phyloP scores from a whole-genome alignment of 1,140 invertebrate species.

The Hycleus phaleratus region DNA sequence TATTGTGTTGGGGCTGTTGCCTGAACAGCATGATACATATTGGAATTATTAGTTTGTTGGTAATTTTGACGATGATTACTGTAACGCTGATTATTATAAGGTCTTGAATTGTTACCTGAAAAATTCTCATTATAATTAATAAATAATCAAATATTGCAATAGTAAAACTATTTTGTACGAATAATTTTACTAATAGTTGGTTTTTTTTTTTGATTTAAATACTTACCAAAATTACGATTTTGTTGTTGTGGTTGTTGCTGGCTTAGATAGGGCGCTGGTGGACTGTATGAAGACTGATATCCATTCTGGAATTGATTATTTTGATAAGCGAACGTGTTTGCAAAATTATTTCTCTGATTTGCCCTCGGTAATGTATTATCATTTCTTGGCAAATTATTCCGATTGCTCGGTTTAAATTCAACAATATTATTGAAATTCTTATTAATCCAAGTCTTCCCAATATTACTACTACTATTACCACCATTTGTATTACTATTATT shows the following conservation, averaged over 20 bases:
- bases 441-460: conserved; percentile 37
- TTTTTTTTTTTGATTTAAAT: background rate
- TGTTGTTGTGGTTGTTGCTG: conserved; percentile 20
- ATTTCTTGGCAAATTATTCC: conserved; percentile 18
- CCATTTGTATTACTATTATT: conserved; percentile 12
- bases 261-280: conserved; percentile 12
- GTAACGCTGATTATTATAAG: conserved; percentile 37
- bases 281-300: conserved; percentile 31
- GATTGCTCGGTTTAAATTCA: conserved; percentile 22
- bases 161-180: background rate
- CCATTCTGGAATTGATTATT: conserved; percentile 25
- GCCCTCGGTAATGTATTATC: conserved; percentile 10
- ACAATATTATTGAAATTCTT: conserved; percentile 31
- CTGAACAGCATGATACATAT: conserved; percentile 45
- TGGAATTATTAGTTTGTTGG: conserved; percentile 39
- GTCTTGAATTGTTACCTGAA: conserved; percentile 36
- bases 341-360: background rate
- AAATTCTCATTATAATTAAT: conserved; percentile 2
- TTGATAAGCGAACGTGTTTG: conserved; percentile 16
- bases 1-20: conserved; percentile 46
- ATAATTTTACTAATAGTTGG: background rate
- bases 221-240: background rate
- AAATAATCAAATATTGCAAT: background rate
- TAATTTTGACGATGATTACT: conserved; percentile 37
- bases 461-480: background rate